phyloP scores from a whole-genome alignment of 2,797 vertebrate species.

The Xyrichtys novacula region DNA sequence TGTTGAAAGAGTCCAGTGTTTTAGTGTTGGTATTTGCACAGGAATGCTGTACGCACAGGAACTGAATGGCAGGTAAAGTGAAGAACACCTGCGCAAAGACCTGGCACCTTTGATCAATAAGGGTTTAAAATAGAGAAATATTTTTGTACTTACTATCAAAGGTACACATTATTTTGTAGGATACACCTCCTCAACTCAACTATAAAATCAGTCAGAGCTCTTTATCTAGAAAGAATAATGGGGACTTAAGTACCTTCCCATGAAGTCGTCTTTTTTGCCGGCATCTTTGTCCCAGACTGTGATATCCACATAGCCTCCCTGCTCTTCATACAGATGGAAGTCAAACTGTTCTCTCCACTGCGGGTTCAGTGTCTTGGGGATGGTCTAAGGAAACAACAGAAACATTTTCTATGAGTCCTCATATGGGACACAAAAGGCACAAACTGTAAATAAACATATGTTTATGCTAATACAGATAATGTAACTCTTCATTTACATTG shows the following conservation, averaged over 20 bases:
- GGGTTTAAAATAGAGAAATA: neutral
- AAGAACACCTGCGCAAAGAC: neutral
- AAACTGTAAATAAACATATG: neutral
- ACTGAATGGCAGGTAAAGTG: neutral
- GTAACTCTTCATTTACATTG: neutral
- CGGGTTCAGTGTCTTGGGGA: constrained; percentile 95
- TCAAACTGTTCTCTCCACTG: constrained; percentile 99
- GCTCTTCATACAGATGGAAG: constrained; percentile 96
- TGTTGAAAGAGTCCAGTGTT: neutral
- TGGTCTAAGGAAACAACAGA: constrained; percentile 82
- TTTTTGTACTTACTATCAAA: neutral
- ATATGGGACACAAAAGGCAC: neutral
- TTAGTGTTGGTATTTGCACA: constrained; percentile 8
- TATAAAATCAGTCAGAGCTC: neutral
- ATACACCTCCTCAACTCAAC: neutral
- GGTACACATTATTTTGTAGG: neutral
- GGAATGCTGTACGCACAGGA: neutral
- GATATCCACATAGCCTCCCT: constrained; percentile 92
- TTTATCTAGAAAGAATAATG: neutral
- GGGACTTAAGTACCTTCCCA: constrained; percentile 88
- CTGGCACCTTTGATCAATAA: neutral
- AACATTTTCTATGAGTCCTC: neutral
- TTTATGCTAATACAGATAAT: neutral
- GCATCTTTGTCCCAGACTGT: constrained; percentile 97
- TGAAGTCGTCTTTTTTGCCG: constrained; percentile 97